Evolutionary conservation across 2,888 invertebrate genomes (phyloP), one percentile per base, ranked within the genome.

Genomic region (Minunthozetes semirufus): DNA sequence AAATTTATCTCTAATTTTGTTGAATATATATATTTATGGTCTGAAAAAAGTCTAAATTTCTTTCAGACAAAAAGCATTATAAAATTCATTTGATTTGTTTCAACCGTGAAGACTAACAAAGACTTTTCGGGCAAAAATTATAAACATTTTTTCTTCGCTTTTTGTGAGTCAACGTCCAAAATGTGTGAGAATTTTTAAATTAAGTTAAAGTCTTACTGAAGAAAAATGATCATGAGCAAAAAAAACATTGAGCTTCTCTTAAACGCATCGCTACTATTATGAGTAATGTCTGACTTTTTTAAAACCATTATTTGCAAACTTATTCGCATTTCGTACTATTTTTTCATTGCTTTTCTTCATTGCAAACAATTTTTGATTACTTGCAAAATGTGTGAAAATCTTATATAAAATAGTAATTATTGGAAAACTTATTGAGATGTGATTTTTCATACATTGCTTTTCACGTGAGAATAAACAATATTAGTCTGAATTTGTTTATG

Each of bases 131-230:
- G 33, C 6, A 15, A 63, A 63, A 63, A 63, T 63, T 63, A 63
- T 63, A 63, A 63, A 29, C 33, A 63, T 29, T 63, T 63, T 63
- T 29, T 68, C 68, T 68, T 15, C 6, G 1, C n/a, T 42, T 46
- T 68, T 42, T 46, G 2, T 66, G 22, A 68, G 68, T 68, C 68
- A 68, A 38, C 42, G 68, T 68, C 68, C 68, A 68, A 68, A 33
- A 33, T 48, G 61, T 68, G 68, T 68, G 68, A 68, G 66, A 68
- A 68, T 42, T 22, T 33, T 63, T 63, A 68, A 42, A 68, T 68
- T 46, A 42, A 38, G 66, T 66, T 38, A 15, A 53, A 56, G 56
- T 56, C 25, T 56, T 56, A 25, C 56, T 13, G 25, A 53, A 53
- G 19, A 53, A 53, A 53, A n/a, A 19, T 19, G 15, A 56, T 9